A percentile compares a stretch with the other conserved stretches of the same genome.
These are phyloP conservation scores for Protodeltote pygarga DNA, from an alignment of 2,888 invertebrate genomes.

Conservation along the genomic window DNA sequence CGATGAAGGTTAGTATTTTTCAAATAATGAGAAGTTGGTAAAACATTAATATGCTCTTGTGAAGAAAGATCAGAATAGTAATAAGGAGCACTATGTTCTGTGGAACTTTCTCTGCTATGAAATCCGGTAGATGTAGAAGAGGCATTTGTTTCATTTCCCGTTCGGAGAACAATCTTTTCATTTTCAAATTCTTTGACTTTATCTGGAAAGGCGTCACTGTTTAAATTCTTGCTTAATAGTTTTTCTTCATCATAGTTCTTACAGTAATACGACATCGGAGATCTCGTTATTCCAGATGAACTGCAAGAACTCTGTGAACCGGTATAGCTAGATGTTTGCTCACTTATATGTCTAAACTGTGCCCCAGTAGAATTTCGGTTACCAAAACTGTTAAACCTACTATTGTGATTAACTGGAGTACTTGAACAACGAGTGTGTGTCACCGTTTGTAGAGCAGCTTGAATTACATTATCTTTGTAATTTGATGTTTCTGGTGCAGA, in stretches of 20 bases:
- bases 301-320: conserved; percentile 76
- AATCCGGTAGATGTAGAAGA: conserved; percentile 79
- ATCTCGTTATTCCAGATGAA: conserved; percentile 69
- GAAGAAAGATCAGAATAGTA: conserved; percentile 93
- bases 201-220: conserved; percentile 71
- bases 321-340: conserved; percentile 67
- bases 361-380: conserved; percentile 52
- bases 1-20: conserved; percentile 84
- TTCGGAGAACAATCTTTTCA: conserved; percentile 71
- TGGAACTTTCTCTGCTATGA: conserved; percentile 88
- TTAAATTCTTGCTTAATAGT: conserved; percentile 76
- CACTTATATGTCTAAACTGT: conserved; percentile 60
- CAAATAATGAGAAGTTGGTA: conserved; percentile 78
- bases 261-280: conserved; percentile 82
- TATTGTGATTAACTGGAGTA: conserved; percentile 68
- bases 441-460: conserved; percentile 51
- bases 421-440: conserved; percentile 72
- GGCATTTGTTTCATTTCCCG: conserved; percentile 67
- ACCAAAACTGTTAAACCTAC: conserved; percentile 48
- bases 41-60: conserved; percentile 81
- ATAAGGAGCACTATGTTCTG: conserved; percentile 92
- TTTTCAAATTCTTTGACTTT: conserved; percentile 82
- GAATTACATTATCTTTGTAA: conserved; percentile 62
- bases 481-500: conserved; percentile 52
- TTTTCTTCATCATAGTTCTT: conserved; percentile 78